phyloP scores from a whole-genome alignment of 2,113 vertebrate genomes.

The Cariama cristata region DNA sequence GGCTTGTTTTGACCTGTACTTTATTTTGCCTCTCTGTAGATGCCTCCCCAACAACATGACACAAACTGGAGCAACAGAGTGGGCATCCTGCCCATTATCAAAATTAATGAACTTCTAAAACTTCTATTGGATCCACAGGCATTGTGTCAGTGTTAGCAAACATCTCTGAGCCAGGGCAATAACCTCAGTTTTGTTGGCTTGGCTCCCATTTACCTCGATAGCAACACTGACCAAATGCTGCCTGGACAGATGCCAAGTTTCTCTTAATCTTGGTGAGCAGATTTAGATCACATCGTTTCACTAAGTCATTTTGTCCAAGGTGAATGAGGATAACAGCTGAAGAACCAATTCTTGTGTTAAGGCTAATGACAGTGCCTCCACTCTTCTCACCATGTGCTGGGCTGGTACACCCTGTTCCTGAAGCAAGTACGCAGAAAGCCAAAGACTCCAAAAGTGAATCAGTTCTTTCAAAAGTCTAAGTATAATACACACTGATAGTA shows the following conservation, averaged over 20 bases:
- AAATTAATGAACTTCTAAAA: neutral
- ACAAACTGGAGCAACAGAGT: neutral
- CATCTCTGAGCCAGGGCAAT: neutral
- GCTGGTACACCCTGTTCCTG: neutral
- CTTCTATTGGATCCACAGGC: neutral
- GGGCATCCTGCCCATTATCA: neutral
- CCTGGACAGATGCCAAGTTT: neutral
- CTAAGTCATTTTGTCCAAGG: neutral
- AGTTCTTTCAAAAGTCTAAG: neutral
- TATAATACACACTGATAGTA: neutral
- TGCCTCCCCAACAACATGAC: neutral
- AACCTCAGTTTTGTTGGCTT: neutral
- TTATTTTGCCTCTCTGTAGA: neutral
- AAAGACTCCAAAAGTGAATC: neutral
- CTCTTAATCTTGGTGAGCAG: neutral
- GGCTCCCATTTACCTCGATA: neutral
- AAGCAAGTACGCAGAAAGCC: neutral
- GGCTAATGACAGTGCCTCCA: accelerated
- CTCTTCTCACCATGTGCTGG: neutral
- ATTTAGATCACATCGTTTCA: neutral
- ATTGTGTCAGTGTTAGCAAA: neutral
- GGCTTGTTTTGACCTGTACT: neutral
- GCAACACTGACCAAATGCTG: neutral
- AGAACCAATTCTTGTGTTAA: neutral
- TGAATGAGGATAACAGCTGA: neutral